Evolutionary conservation across 2,113 vertebrate genomes (phyloP), one percentile per base, ranked within the genome.

Genomic region (Ctenodactylus gundi): DNA sequence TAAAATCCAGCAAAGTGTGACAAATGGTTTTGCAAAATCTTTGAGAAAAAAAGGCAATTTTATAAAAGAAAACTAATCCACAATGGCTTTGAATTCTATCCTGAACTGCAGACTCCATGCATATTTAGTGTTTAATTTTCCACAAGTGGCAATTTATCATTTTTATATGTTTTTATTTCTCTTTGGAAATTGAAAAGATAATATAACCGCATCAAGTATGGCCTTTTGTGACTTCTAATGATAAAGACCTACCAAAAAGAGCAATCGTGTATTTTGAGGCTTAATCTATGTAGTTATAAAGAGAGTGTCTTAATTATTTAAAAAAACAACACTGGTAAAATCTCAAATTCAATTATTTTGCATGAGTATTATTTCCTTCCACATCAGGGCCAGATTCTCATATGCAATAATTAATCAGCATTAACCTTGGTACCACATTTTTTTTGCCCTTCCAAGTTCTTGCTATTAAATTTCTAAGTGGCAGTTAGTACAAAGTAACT

Each of bases 121-220:
- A 55, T 27, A 91, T 20, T 36, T 58, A 93, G 84, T 85, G 85
- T 75, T 94, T 94, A 96, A 91, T 91, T 73, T 88, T 84, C 46
- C 95, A 93, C 39, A 51, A 91, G 73, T 81, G 86, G 17, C 58
- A 87, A 95, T 89, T 87, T 93, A 93, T 55, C 20, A 95, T 88
- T 95, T 97, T 95, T 95, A 93, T 95, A 94, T 96, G 58, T 86
- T 95, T 97, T 94, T 89, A 91, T 94, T 89, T 96, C 70, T 93
- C n/a, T n/a, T 88, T 91, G 49, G 84, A 92, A 91, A 95, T 91
- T 94, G 64, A 36, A 91, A 95, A 95, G 41, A 91, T 77, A 86
- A 60, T 90, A 78, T 80, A 91, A 76, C 6, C 41, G 73, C 31
- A 96, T 93, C 68, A 95, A 94, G 95, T 92, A 67, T 67, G 91